A percentile compares a stretch with the other conserved stretches of the same genome.
phyloP scores from a whole-genome alignment of 2,797 vertebrate species.

The Pangasius djambal region DNA sequence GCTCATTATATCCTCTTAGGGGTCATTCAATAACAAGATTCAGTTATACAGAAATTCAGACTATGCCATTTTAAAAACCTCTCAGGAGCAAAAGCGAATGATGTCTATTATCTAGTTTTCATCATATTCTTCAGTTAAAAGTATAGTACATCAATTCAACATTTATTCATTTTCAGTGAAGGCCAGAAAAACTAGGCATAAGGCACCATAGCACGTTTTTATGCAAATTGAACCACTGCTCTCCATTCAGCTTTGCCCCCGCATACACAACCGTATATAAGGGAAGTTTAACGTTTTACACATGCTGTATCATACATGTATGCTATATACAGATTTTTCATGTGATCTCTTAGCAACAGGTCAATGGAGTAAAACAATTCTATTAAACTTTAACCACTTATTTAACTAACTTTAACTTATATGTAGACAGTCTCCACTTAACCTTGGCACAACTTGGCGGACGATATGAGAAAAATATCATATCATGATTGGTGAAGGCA shows the following conservation, averaged over 20 bases:
- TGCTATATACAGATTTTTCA: background rate
- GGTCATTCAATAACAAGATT: constrained; percentile 25
- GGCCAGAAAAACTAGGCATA: background rate
- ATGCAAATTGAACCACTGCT: background rate
- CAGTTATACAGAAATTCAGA: background rate
- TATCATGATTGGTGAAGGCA: background rate
- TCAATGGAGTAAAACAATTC: background rate
- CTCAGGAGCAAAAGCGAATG: background rate
- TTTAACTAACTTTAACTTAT: too few relatives aligned
- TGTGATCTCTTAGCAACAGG: background rate
- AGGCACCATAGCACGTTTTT: background rate
- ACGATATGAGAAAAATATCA: background rate
- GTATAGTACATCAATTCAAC: background rate
- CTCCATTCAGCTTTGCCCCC: background rate
- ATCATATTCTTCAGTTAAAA: background rate
- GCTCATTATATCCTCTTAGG: background rate
- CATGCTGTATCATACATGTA: background rate
- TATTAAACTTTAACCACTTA: background rate
- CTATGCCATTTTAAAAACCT: background rate
- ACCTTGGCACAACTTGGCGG: background rate
- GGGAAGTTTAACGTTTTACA: background rate
- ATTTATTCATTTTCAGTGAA: constrained; percentile 16
- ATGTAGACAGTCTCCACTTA: background rate
- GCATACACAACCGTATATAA: background rate
- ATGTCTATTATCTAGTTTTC: background rate